Evolutionary conservation across 1,140 invertebrate species (phyloP).

Genomic region (Chrysoperla carnea): DNA sequence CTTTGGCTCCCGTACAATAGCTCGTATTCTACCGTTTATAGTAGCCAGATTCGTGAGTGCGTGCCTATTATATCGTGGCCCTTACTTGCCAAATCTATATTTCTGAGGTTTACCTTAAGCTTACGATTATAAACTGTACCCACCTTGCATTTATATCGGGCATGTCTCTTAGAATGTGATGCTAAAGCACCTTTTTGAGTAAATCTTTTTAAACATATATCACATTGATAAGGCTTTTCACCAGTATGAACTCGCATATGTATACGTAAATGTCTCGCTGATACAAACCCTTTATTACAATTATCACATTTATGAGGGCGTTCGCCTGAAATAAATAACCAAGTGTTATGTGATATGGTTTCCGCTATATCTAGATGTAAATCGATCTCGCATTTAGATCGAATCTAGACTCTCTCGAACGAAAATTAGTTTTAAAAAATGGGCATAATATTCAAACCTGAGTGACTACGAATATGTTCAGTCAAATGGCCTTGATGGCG

Average conservation of each 20-base stretch:
- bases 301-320: constrained; percentile 2
- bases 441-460: too few species aligned
- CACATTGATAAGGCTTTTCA: constrained; percentile 63
- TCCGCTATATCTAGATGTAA: too few species aligned
- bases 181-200: background rate
- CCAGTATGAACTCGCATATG: constrained; percentile 59
- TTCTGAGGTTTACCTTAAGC: too few species aligned
- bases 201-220: constrained; percentile 33
- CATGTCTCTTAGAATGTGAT: background rate
- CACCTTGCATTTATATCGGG: background rate
- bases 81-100: too few species aligned
- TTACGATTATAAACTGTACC: too few species aligned
- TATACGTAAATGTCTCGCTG: constrained; percentile 43
- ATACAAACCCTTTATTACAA: constrained; percentile 2
- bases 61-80: too few species aligned
- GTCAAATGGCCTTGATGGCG: background rate
- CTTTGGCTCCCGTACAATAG: too few species aligned
- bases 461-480: constrained; percentile 4
- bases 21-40: too few species aligned
- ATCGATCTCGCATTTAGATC: background rate
- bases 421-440: too few species aligned
- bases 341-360: background rate
- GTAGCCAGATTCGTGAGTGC: too few species aligned
- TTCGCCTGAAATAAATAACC: background rate
- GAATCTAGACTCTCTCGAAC: background rate